A percentile compares a stretch with the other conserved stretches of the same genome.
Evolutionary conservation across 2,888 invertebrate species (phyloP).

Genomic region (Acleris emargana): DNA sequence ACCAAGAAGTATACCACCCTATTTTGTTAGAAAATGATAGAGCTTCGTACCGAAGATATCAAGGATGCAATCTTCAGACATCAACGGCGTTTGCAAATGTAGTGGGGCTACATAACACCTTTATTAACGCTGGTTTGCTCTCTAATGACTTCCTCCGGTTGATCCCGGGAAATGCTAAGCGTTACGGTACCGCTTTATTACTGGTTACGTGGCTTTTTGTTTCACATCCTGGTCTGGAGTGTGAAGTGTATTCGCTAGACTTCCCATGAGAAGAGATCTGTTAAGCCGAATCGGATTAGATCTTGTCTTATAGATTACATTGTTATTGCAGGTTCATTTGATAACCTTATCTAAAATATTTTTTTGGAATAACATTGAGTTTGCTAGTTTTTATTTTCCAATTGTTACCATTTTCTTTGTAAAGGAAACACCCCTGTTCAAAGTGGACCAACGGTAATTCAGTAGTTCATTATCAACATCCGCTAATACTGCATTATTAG

Average conservation of each 20-base stretch:
- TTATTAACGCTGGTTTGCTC: slow-evolving; percentile 70
- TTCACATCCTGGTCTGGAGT: slow-evolving; percentile 33
- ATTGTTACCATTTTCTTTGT: no score
- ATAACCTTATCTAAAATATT: no score
- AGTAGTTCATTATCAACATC: slow-evolving; percentile 36
- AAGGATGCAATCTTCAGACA: slow-evolving; percentile 64
- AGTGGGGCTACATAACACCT: slow-evolving; percentile 63
- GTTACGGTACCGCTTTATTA: slow-evolving; percentile 30
- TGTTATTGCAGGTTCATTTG: slow-evolving; percentile 8
- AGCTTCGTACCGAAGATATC: neutral
- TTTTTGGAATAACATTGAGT: no score
- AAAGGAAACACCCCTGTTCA: neutral
- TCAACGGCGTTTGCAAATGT: slow-evolving; percentile 65
- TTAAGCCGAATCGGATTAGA: slow-evolving; percentile 8
- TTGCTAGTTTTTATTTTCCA: no score
- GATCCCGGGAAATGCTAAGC: slow-evolving; percentile 63
- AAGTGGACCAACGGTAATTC: slow-evolving; percentile 12
- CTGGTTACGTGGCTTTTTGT: slow-evolving; percentile 34
- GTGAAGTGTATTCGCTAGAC: slow-evolving; percentile 22
- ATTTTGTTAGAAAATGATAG: no score
- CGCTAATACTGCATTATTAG: slow-evolving; percentile 43
- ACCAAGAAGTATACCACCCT: no score
- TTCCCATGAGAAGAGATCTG: slow-evolving; percentile 25
- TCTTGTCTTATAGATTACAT: slow-evolving; percentile 18
- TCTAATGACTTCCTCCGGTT: slow-evolving; percentile 72